A percentile compares a stretch with the other conserved stretches of the same genome.
These are phyloP conservation scores for Tursiops truncatus DNA, from an alignment of 2,113 vertebrate genomes.

Conservation along the genomic window DNA sequence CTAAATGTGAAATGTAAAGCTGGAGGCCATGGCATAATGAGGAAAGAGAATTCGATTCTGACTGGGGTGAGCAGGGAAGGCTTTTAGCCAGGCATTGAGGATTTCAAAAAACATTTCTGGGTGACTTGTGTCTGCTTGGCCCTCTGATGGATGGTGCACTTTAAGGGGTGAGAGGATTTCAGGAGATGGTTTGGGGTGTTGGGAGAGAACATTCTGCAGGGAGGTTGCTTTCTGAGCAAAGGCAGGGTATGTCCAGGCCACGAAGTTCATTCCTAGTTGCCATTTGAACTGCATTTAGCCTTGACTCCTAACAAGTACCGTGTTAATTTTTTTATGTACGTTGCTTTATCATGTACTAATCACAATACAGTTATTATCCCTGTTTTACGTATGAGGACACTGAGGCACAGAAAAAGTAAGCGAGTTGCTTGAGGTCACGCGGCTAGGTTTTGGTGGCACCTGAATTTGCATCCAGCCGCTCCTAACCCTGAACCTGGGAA, in stretches of 20 bases:
- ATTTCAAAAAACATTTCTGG: background rate
- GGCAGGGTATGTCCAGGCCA: background rate
- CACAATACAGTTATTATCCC: background rate
- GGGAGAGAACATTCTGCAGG: background rate
- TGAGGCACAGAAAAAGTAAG: background rate
- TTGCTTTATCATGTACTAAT: background rate
- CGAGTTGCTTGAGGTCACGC: background rate
- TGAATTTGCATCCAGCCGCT: background rate
- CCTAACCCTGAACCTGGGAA: background rate
- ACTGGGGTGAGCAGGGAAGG: background rate
- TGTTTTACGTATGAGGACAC: background rate
- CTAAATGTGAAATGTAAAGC: background rate
- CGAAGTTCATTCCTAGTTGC: background rate
- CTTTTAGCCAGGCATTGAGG: background rate
- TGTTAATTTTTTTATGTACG: background rate
- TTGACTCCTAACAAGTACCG: background rate
- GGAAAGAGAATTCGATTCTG: background rate
- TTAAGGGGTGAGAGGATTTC: background rate
- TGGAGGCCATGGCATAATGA: background rate
- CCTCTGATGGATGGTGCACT: background rate
- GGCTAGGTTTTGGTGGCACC: background rate
- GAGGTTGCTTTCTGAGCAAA: background rate
- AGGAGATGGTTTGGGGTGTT: background rate
- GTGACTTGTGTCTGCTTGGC: background rate
- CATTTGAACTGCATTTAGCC: background rate